Evolutionary conservation across 2,797 vertebrate genomes (phyloP).

Genomic region (Melanitta fusca): DNA sequence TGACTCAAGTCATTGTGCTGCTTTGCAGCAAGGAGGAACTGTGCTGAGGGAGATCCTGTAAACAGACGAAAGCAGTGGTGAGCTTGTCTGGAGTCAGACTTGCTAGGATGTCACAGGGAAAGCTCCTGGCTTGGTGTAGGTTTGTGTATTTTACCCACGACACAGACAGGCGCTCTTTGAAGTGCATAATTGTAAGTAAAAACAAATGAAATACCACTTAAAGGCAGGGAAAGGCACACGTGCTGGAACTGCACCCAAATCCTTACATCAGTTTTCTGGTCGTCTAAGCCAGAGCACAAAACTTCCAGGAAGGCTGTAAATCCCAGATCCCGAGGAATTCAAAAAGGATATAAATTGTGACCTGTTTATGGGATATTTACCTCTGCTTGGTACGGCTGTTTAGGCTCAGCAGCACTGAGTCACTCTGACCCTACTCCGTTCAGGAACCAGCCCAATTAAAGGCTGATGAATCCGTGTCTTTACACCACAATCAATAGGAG

Average conservation of each 20-base stretch:
- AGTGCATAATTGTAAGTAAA: not conserved
- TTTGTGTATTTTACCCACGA: not conserved
- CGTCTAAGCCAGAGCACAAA: not conserved
- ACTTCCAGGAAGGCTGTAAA: not conserved
- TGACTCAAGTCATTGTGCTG: not conserved
- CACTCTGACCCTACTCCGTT: conserved; percentile 55
- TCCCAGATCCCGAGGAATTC: conserved; percentile 6
- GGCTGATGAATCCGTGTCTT: conserved; percentile 65
- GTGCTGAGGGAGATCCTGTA: not conserved
- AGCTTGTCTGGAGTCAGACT: not conserved
- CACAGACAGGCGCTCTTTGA: not conserved
- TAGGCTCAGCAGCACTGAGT: conserved; percentile 46
- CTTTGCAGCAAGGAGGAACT: not conserved
- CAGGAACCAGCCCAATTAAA: conserved; percentile 68
- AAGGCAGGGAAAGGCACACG: not conserved
- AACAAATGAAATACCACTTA: not conserved
- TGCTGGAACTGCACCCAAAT: not conserved
- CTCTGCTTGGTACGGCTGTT: conserved; percentile 18
- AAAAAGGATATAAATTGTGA: not conserved
- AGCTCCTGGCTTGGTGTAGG: not conserved
- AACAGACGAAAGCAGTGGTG: not conserved
- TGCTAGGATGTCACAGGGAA: not conserved
- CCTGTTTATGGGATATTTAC: conserved; percentile 33
- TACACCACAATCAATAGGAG: conserved; percentile 57
- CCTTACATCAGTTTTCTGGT: not conserved